Percentiles rank a stretch among this genome's conserved stretches.
Conservation (phyloP, 2,888 invertebrate genomes). For the Apantesis nais region DNA sequence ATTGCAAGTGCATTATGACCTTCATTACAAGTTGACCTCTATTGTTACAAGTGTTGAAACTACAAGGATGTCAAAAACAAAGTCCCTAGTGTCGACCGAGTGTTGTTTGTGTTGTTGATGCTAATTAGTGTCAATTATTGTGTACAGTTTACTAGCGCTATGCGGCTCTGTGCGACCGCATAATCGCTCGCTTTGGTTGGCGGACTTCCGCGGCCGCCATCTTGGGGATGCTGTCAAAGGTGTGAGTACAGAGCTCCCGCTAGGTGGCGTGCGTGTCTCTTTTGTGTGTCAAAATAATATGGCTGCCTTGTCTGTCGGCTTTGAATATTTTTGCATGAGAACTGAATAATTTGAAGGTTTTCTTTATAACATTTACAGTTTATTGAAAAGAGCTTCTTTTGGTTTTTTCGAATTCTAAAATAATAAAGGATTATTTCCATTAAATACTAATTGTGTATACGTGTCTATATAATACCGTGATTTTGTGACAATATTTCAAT, state of each 20-base stretch:
- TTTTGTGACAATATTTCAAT: background rate
- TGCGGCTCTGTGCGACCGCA: conserved; percentile 50
- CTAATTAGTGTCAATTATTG: conserved; percentile 35
- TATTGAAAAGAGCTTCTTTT: conserved; percentile 16
- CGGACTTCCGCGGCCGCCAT: conserved; percentile 68
- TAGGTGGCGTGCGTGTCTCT: conserved; percentile 80
- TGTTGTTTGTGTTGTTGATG: conserved; percentile 31
- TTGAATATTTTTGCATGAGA: conserved; percentile 82
- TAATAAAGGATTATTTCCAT: background rate
- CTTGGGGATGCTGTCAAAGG: conserved; percentile 70
- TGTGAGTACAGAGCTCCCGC: conserved; percentile 68
- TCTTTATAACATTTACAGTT: background rate
- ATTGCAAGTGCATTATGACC: conserved; percentile 53
- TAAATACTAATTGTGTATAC: background rate
- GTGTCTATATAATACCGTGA: background rate
- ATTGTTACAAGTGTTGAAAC: conserved; percentile 9
- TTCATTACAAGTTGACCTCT: background rate
- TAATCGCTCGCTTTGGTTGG: conserved; percentile 20
- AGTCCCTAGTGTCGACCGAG: conserved; percentile 17
- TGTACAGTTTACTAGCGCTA: conserved; percentile 62
- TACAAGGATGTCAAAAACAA: conserved; percentile 15
- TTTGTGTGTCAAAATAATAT: conserved; percentile 63
- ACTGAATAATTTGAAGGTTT: conserved; percentile 44
- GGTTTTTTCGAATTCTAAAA: background rate
- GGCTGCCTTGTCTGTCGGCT: conserved; percentile 66